Conservation (phyloP, 2,113 vertebrate genomes). For the Pterophyllum scalare region DNA sequence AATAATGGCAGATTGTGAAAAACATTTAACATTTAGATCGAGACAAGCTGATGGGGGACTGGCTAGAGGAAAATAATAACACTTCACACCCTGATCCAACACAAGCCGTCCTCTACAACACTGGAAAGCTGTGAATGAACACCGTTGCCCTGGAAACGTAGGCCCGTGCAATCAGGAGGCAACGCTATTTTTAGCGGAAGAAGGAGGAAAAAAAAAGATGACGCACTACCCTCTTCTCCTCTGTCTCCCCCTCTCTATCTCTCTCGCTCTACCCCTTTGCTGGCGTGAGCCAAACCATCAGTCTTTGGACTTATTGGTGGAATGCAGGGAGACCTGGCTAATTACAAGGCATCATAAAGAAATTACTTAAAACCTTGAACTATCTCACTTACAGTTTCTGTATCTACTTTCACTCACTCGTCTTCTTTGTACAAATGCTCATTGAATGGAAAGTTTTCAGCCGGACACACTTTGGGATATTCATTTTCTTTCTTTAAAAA, state of each 20-base stretch:
- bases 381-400: not conserved
- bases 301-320: slow-evolving; percentile 26
- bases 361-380: not conserved
- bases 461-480: not conserved
- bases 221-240: slow-evolving; percentile 63
- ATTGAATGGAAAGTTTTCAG: not conserved
- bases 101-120: slow-evolving; percentile 53
- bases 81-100: slow-evolving; percentile 47
- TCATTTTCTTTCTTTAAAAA: not conserved
- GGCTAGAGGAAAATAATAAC: slow-evolving; percentile 43
- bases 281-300: slow-evolving; percentile 36
- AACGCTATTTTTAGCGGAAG: slow-evolving; percentile 78
- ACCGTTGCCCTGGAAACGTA: slow-evolving; percentile 85
- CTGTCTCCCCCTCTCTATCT: slow-evolving; percentile 17
- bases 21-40: not conserved
- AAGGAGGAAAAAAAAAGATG: slow-evolving; percentile 64
- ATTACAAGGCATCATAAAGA: not conserved
- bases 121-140: slow-evolving; percentile 74
- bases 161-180: slow-evolving; percentile 69
- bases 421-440: not conserved
- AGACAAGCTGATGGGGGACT: slow-evolving; percentile 3
- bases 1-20: not conserved
- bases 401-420: not conserved
- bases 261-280: slow-evolving; percentile 20
- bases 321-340: not conserved